These are phyloP conservation scores for Coleophora deauratella DNA, from an alignment of 2,888 invertebrate species.

Conservation along the genomic window DNA sequence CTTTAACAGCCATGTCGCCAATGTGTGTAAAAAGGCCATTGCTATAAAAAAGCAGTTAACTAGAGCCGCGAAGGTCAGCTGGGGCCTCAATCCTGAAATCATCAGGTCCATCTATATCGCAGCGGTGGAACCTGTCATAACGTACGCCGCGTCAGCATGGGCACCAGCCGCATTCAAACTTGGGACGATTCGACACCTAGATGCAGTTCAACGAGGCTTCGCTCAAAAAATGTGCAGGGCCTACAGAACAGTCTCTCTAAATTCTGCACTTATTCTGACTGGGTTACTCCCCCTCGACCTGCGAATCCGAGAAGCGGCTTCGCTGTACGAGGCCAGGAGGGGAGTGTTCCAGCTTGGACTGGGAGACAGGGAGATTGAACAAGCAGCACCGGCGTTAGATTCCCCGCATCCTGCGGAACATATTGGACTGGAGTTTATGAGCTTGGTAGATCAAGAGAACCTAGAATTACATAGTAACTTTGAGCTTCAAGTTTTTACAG, in stretches of 20 bases:
- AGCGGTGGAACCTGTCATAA: background rate
- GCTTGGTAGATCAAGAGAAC: background rate
- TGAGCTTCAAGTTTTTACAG: background rate
- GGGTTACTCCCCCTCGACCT: constrained; percentile 13
- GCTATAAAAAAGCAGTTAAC: constrained; percentile 4
- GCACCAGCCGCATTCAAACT: background rate
- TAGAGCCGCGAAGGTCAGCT: constrained; percentile 4
- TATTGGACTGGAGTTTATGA: background rate
- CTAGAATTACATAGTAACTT: background rate
- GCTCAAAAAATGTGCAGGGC: constrained; percentile 2
- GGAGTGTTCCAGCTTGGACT: background rate
- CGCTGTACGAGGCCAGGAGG: background rate
- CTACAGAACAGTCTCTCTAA: constrained; percentile 5
- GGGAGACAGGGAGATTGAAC: background rate
- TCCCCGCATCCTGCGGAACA: background rate
- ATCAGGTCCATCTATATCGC: background rate
- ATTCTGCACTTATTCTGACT: constrained; percentile 6
- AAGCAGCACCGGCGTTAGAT: no score
- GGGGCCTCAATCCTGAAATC: constrained; percentile 7
- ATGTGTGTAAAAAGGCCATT: constrained; percentile 8
- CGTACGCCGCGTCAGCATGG: background rate
- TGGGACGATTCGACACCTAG: background rate
- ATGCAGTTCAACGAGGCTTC: background rate
- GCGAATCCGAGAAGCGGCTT: background rate
- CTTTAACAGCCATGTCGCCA: constrained; percentile 5